These are phyloP conservation scores for Coenonympha glycerion DNA, from an alignment of 2,888 invertebrate species.

Conservation along the genomic window DNA sequence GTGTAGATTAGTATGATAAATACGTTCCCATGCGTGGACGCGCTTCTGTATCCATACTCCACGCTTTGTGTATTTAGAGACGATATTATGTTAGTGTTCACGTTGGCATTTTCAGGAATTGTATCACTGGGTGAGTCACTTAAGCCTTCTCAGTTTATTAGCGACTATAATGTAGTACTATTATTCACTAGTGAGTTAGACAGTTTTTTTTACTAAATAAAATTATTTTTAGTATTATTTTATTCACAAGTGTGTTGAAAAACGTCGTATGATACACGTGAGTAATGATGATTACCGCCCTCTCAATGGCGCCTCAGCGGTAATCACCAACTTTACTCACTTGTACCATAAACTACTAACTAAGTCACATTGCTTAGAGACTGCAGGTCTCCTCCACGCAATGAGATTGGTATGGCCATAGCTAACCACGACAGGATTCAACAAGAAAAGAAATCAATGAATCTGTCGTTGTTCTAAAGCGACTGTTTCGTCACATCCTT, in stretches of 20 bases:
- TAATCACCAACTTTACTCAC: too few relatives aligned
- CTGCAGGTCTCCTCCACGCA: too few relatives aligned
- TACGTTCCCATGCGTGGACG: constrained; percentile 38
- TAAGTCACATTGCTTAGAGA: too few relatives aligned
- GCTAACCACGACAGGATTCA: not conserved
- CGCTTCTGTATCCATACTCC: constrained; percentile 36
- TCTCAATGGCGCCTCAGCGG: too few relatives aligned
- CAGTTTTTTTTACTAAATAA: too few relatives aligned
- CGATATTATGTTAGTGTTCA: constrained; percentile 46
- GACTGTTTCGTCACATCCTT: constrained; percentile 45
- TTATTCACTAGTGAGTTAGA: too few relatives aligned
- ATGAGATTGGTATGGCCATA: too few relatives aligned
- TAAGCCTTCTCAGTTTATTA: not conserved
- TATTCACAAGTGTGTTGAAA: too few relatives aligned
- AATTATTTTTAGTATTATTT: too few relatives aligned
- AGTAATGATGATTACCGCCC: too few relatives aligned
- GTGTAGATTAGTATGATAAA: constrained; percentile 58
- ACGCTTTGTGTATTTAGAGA: constrained; percentile 29
- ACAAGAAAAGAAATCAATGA: constrained; percentile 16
- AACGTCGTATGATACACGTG: too few relatives aligned
- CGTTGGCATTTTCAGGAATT: constrained; percentile 42
- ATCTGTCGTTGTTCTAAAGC: constrained; percentile 22
- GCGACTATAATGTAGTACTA: not conserved
- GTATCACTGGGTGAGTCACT: constrained; percentile 52
- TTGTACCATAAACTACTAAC: too few relatives aligned